A percentile compares a stretch with the other conserved stretches of the same genome.
Conservation (phyloP, 2,888 invertebrate genomes). For the Enchytraeus crypticus region DNA sequence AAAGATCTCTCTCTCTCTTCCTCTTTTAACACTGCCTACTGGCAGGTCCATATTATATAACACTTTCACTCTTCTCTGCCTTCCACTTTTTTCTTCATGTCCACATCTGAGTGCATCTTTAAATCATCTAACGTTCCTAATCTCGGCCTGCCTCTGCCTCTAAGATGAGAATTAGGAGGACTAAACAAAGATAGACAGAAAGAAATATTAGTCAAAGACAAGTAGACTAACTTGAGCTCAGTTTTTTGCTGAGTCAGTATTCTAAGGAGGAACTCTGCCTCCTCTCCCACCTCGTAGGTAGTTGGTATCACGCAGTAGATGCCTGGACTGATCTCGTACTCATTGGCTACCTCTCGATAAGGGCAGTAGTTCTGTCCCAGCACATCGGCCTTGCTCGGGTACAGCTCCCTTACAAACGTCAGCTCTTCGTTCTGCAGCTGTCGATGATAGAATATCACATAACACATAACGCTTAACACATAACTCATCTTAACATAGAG, state of each 20-base stretch:
- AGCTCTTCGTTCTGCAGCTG: background rate
- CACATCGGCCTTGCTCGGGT: background rate
- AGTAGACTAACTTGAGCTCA: conserved; percentile 32
- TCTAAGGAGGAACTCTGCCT: conserved; percentile 86
- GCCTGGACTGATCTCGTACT: conserved; percentile 85
- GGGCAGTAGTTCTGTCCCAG: background rate
- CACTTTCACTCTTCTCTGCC: no score
- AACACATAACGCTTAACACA: background rate
- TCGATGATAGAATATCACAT: background rate
- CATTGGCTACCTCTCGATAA: conserved; percentile 70
- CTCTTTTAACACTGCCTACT: no score
- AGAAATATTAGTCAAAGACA: background rate
- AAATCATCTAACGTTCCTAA: no score
- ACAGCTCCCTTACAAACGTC: background rate
- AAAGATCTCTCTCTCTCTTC: no score
- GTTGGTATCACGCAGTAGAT: conserved; percentile 91
- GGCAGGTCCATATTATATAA: no score
- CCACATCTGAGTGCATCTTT: no score
- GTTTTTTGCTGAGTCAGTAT: conserved; percentile 49
- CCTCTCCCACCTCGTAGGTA: conserved; percentile 89
- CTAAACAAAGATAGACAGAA: background rate
- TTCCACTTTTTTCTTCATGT: no score
- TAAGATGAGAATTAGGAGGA: background rate
- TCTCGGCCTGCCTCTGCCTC: no score
- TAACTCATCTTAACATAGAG: background rate